Evolutionary conservation across 92 coral and sea anemone species (phyloP).

Genomic region (Epizoanthus ramosus): DNA sequence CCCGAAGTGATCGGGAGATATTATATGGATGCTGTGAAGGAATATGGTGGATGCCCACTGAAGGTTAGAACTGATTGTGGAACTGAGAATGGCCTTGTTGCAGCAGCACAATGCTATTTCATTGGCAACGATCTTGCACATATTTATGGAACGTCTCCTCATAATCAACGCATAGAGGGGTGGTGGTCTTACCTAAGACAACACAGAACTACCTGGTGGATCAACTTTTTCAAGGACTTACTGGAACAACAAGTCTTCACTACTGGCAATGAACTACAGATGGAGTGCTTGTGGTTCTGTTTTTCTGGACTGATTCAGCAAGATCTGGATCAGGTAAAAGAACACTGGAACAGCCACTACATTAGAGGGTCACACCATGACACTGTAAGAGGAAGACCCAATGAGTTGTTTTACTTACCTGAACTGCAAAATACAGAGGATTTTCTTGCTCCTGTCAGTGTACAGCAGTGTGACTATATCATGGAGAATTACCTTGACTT

Average conservation of each 20-base stretch:
- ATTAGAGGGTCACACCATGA: constrained; percentile 48
- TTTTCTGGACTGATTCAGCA: constrained; percentile 39
- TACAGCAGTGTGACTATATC: constrained; percentile 41
- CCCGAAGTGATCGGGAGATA: neutral
- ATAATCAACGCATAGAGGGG: no score
- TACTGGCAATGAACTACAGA: constrained; percentile 42
- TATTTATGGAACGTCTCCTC: constrained; percentile 27
- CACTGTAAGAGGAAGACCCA: constrained; percentile 47
- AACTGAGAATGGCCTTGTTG: constrained; percentile 32
- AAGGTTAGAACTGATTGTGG: constrained; percentile 34
- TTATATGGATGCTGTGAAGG: constrained; percentile 10
- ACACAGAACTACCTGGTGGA: constrained; percentile 46
- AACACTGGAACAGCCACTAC: constrained; percentile 53
- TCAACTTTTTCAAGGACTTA: constrained; percentile 55
- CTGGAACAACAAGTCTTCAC: constrained; percentile 45
- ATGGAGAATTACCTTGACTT: constrained; percentile 40
- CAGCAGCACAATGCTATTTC: constrained; percentile 26
- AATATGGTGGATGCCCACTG: constrained; percentile 12
- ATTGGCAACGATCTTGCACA: neutral
- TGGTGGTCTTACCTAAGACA: constrained; percentile 29
- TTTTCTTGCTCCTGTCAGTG: constrained; percentile 46
- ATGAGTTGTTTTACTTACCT: constrained; percentile 35
- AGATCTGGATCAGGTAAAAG: constrained; percentile 45
- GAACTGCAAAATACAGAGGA: constrained; percentile 45
- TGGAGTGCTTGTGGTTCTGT: no score